A percentile compares a stretch with the other conserved stretches of the same genome.
phyloP scores from a whole-genome alignment of 2,888 invertebrate genomes.

The Rhopalosiphum nymphaeae region DNA sequence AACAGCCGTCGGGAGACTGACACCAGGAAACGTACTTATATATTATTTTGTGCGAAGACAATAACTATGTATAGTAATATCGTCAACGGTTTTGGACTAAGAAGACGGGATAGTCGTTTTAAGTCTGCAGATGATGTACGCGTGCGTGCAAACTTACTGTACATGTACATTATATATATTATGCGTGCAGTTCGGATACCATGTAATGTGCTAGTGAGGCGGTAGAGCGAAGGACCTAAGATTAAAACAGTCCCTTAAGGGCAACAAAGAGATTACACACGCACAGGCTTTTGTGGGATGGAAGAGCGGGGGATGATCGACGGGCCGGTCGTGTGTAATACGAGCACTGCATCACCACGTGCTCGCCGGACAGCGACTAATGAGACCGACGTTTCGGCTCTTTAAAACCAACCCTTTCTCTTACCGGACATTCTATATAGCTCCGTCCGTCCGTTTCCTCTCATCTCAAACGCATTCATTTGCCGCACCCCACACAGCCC shows the following conservation, averaged over 20 bases:
- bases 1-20: neutral
- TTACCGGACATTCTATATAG: constrained; percentile 45
- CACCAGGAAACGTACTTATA: neutral
- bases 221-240: constrained; percentile 19
- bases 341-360: constrained; percentile 53
- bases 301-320: constrained; percentile 24
- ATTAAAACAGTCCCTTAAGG: constrained; percentile 49
- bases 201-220: neutral
- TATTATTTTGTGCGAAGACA: neutral
- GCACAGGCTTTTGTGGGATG: neutral
- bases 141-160: neutral
- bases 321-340: constrained; percentile 40
- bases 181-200: neutral
- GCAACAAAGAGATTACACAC: constrained; percentile 48
- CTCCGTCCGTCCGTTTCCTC: neutral
- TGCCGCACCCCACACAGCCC: neutral
- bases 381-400: constrained; percentile 66
- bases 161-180: neutral
- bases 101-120: neutral
- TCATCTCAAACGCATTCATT: constrained; percentile 36
- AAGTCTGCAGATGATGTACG: neutral
- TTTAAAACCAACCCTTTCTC: constrained; percentile 62
- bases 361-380: constrained; percentile 66
- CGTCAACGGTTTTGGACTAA: neutral
- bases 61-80: neutral